A percentile compares a stretch with the other conserved stretches of the same genome.
Conservation (phyloP, 2,797 vertebrate species). For the Spinibarbus caldwelli region DNA sequence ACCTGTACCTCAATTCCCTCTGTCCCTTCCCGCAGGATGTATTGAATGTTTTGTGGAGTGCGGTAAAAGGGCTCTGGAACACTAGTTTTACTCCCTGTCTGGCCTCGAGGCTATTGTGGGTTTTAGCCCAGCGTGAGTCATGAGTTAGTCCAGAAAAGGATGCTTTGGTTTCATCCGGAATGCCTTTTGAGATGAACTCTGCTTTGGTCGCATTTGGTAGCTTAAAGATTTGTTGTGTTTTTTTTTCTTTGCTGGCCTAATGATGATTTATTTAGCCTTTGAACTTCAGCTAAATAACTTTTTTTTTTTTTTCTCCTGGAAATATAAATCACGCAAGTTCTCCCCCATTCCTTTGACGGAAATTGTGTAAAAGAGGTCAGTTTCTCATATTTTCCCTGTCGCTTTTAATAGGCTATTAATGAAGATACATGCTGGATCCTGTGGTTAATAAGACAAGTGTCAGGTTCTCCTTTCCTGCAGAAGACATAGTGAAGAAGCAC, state of each 20-base stretch:
- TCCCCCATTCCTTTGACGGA: constrained; percentile 68
- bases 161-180: constrained; percentile 19
- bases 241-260: constrained; percentile 52
- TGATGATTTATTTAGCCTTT: constrained; percentile 70
- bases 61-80: constrained; percentile 46
- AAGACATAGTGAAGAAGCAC: constrained; percentile 70
- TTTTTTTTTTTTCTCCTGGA: constrained; percentile 53
- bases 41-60: constrained; percentile 51
- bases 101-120: constrained; percentile 54
- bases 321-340: constrained; percentile 71
- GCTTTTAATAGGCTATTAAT: constrained; percentile 74
- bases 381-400: constrained; percentile 71
- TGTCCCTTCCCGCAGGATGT: constrained; percentile 47
- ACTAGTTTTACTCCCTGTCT: constrained; percentile 47
- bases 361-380: constrained; percentile 71
- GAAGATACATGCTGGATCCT: constrained; percentile 75
- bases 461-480: constrained; percentile 69
- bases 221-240: constrained; percentile 15
- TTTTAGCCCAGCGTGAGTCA: constrained; percentile 43
- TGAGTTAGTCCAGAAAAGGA: constrained; percentile 38
- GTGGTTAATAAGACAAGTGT: constrained; percentile 77
- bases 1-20: constrained; percentile 45
- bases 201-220: constrained; percentile 38
- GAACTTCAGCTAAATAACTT: constrained; percentile 69
- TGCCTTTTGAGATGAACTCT: constrained; percentile 37